A percentile compares a stretch with the other conserved stretches of the same genome.
Evolutionary conservation across 2,888 invertebrate genomes (phyloP).

Genomic region (Halictus ligatus): DNA sequence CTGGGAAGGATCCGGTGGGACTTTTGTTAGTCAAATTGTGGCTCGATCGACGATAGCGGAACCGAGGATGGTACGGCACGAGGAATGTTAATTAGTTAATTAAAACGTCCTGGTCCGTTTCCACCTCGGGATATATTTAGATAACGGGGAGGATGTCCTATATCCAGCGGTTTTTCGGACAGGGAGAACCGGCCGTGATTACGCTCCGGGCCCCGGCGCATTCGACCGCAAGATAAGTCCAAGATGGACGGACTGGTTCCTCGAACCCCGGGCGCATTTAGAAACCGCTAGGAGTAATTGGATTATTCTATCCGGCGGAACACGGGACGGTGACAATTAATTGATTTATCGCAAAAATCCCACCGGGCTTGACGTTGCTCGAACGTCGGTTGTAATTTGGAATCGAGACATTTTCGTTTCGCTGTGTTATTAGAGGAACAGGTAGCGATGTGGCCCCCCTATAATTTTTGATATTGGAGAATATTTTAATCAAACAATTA

Average conservation of each 20-base stretch:
- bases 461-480: neutral
- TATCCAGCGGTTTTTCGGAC: conserved; percentile 56
- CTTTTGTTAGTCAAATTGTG: conserved; percentile 27
- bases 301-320: conserved; percentile 25
- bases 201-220: conserved; percentile 22
- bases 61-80: conserved; percentile 40
- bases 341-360: conserved; percentile 25
- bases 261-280: conserved; percentile 30
- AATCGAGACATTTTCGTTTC: conserved; percentile 12
- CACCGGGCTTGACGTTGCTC: neutral
- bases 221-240: conserved; percentile 61
- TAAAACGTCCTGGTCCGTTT: conserved; percentile 68
- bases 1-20: neutral
- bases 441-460: neutral
- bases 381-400: neutral
- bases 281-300: conserved; percentile 34
- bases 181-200: conserved; percentile 52
- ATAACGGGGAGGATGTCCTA: conserved; percentile 57
- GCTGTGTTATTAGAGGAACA: neutral
- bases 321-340: conserved; percentile 24
- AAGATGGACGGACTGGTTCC: conserved; percentile 50
- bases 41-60: conserved; percentile 41
- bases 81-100: conserved; percentile 72
- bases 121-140: conserved; percentile 70
- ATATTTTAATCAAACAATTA: too few relatives aligned